Evolutionary conservation across 2,797 vertebrate genomes (phyloP).

Genomic region (Lutjanus argentimaculatus): DNA sequence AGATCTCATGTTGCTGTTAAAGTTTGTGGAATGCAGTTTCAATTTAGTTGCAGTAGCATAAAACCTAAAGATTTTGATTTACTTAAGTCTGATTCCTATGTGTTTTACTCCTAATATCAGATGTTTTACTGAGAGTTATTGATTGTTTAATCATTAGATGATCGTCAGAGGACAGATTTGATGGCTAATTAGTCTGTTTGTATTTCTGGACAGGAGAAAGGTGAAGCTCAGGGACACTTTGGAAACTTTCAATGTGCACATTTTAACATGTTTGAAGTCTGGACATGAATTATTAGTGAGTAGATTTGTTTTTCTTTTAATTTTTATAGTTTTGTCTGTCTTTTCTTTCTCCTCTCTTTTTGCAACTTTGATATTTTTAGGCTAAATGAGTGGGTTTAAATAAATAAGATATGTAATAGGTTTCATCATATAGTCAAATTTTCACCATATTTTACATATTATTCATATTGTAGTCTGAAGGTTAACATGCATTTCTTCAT

Average conservation of each 20-base stretch:
- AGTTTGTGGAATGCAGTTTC: no score
- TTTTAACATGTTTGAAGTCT: no score
- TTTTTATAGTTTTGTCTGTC: neutral
- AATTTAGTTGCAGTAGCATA: no score
- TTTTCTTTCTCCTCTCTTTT: neutral
- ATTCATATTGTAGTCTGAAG: no score
- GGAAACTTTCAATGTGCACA: no score
- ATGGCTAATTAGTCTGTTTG: neutral
- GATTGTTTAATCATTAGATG: neutral
- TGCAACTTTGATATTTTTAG: neutral
- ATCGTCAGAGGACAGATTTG: neutral
- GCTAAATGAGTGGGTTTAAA: neutral
- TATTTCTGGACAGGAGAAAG: neutral
- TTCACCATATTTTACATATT: neutral
- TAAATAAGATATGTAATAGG: no score
- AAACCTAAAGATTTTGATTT: neutral
- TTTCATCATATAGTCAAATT: neutral
- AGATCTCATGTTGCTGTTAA: neutral
- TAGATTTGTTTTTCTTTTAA: no score
- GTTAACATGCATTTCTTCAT: no score
- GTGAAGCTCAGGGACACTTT: no score
- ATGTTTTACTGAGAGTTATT: neutral
- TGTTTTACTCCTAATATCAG: no score
- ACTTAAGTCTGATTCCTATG: neutral
- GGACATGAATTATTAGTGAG: no score